Evolutionary conservation across 2,113 vertebrate genomes (phyloP).

Genomic region (Cichladusa arquata): DNA sequence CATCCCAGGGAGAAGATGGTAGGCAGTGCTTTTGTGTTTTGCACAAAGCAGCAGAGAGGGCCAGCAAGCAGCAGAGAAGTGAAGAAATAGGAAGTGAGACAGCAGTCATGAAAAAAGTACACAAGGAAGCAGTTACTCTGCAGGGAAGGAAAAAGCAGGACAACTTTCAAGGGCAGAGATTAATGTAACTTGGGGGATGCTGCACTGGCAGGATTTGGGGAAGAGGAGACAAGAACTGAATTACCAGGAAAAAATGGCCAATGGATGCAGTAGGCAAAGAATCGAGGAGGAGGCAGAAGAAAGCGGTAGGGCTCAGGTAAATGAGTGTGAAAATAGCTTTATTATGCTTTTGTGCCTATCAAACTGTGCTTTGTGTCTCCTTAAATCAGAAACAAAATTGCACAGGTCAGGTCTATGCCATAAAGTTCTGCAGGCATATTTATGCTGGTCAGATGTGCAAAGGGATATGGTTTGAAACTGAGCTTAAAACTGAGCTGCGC

Average conservation of each 20-base stretch:
- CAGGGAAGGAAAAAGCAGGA: conserved; percentile 30
- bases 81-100: conserved; percentile 54
- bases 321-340: background rate
- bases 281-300: background rate
- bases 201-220: background rate
- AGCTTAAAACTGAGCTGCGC: rapidly evolving
- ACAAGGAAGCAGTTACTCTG: conserved; percentile 17
- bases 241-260: background rate
- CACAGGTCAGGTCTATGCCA: background rate
- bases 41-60: background rate
- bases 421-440: background rate
- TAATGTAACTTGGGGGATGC: background rate
- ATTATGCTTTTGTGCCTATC: background rate
- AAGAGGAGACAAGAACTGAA: background rate
- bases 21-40: background rate
- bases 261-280: background rate
- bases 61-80: background rate
- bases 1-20: background rate
- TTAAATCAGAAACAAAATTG: background rate
- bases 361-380: background rate
- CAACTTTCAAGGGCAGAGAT: conserved; percentile 20
- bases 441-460: background rate
- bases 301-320: background rate
- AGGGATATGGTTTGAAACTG: background rate
- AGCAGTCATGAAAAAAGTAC: conserved; percentile 20